Base-by-base conservation (phyloP, 2,797 vertebrate species). In the Ispidina lecontei region DNA sequence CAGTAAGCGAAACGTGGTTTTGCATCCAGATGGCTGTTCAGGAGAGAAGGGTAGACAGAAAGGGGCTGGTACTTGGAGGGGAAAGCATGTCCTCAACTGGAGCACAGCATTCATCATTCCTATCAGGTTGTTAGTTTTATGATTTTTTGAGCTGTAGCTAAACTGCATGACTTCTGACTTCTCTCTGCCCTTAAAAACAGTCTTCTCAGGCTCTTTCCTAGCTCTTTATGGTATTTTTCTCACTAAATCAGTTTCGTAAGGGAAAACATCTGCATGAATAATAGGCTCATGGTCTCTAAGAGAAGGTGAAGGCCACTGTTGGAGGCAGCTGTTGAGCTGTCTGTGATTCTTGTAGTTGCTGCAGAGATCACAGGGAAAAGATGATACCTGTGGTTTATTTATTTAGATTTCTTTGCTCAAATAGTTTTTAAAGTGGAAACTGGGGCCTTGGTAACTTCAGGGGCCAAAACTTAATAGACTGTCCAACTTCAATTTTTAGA, bases 161-260 rank as follows among this genome's bases (percentile, higher is more conserved):
- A 62, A 7, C 41, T 25, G 4, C 12, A 5, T 3, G 8, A 17
- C 31, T 72, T 56, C 31, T 0, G 1, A 15, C 49, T 68, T 28
- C 33, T 25, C 22, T 33, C 19, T 63, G 56, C 12, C 51, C n/a
- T 31, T 51, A 8, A 59, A 54, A 56, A 28, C 31, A 22, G 4
- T 7, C 1, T 12, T 58, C 43, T 71, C 21, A 8, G 52, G 23
- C 49, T 8, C 41, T 65, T 26, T 3, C 0, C 0, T 14, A 2
- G 0, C n/a, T 68, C 58, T 41, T 44, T 22, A 18, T 10, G 22
- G 14, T 76, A 41, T 41, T 41, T 2, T 1, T 33, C 0, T 1
- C 37, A 25, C 41, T 10, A 8, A 58, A 62, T 29, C 22, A 7
- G 6, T 49, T 65, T 7, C 47, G 17, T 18, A 25, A 19, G 14